Evolutionary conservation across 2,797 vertebrate species (phyloP).

Genomic region (Gambusia yucatana): DNA sequence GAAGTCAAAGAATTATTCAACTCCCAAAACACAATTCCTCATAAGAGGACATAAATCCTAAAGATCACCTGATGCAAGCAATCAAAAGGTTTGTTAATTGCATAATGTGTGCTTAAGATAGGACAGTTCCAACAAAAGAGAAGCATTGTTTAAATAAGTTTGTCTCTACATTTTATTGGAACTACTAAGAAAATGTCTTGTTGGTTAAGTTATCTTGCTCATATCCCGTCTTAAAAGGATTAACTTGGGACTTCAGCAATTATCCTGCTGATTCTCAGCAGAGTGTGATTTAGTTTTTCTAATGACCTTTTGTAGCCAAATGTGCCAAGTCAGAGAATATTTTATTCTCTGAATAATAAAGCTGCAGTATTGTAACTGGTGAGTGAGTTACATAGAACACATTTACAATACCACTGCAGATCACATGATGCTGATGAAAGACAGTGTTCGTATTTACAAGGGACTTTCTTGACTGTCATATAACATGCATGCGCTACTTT

Average conservation of each 20-base stretch:
- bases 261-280: background rate
- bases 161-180: too few relatives aligned
- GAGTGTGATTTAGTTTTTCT: background rate
- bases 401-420: background rate
- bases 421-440: background rate
- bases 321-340: background rate
- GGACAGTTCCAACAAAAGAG: background rate
- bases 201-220: too few relatives aligned
- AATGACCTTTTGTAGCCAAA: background rate
- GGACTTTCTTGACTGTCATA: background rate
- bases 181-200: too few relatives aligned
- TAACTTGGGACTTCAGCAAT: background rate
- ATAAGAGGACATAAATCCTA: background rate
- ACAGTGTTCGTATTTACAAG: background rate
- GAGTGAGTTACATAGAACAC: background rate
- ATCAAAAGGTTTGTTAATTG: background rate
- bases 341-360: background rate
- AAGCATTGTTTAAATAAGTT: too few relatives aligned
- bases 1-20: background rate
- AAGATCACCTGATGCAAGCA: background rate
- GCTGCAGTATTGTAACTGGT: background rate
- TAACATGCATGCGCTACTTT: background rate
- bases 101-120: background rate
- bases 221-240: too few relatives aligned
- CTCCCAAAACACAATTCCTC: background rate